Percentiles rank a stretch among this genome's conserved stretches.
Evolutionary conservation across 1,140 invertebrate genomes (phyloP).

Genomic region (Eupristina koningsbergeri): DNA sequence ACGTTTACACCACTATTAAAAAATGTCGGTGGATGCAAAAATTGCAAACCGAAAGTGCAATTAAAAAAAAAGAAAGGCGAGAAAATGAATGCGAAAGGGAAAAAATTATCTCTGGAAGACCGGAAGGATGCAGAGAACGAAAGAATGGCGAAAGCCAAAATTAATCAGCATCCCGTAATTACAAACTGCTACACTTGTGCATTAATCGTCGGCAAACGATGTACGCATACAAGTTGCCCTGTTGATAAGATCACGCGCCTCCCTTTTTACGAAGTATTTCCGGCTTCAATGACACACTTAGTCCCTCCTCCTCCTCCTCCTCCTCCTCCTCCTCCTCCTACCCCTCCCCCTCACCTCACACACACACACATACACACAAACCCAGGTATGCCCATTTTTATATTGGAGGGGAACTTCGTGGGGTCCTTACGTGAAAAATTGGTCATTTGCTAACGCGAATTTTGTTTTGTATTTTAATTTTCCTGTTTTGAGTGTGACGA

Average conservation of each 20-base stretch:
- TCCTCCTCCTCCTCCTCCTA: too few species aligned
- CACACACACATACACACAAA: too few species aligned
- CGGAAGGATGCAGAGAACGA: constrained; percentile 14
- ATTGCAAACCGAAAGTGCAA: too few species aligned
- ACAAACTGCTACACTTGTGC: background rate
- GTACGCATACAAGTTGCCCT: background rate
- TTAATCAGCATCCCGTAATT: constrained; percentile 42
- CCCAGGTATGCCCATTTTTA: background rate
- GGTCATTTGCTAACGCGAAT: background rate
- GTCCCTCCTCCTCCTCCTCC: too few species aligned
- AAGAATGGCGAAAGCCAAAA: constrained; percentile 15
- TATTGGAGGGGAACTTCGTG: background rate
- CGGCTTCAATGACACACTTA: background rate
- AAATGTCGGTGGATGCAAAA: background rate
- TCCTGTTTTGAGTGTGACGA: constrained; percentile 11
- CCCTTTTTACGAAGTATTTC: constrained; percentile 18
- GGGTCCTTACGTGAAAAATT: constrained; percentile 3
- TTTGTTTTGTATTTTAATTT: background rate
- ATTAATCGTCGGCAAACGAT: background rate
- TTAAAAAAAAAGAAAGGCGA: background rate
- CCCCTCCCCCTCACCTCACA: too few species aligned
- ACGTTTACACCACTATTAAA: background rate
- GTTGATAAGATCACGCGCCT: constrained; percentile 5
- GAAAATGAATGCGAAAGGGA: background rate
- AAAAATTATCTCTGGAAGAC: constrained; percentile 6